Evolutionary conservation across 1,140 invertebrate genomes (phyloP).

Genomic region (Muscidifurax raptorellus): DNA sequence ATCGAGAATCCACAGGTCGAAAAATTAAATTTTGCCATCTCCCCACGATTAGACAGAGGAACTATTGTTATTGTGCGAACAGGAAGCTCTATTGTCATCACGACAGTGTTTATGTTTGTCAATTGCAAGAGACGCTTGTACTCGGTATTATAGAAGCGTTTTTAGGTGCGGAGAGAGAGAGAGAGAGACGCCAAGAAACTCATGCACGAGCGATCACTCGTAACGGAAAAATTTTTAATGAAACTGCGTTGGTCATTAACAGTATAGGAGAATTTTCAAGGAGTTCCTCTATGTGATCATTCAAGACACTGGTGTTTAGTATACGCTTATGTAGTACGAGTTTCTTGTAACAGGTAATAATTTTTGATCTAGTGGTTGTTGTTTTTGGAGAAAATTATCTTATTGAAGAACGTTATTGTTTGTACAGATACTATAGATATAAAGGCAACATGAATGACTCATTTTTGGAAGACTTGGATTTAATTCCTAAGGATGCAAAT

Average conservation of each 20-base stretch:
- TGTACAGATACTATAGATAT: not conserved
- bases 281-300: not conserved
- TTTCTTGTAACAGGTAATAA: not conserved
- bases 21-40: constrained; percentile 18
- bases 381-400: not conserved
- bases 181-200: not conserved
- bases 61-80: not conserved
- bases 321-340: not conserved
- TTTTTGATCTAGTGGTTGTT: not conserved
- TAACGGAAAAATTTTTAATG: constrained; percentile 24
- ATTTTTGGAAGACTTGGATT: constrained; percentile 67
- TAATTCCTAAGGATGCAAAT: constrained; percentile 57
- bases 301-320: not conserved
- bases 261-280: not conserved
- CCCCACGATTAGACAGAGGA: not conserved
- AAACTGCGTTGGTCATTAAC: not conserved
- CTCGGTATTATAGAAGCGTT: not conserved
- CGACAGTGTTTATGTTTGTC: not conserved
- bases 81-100: not conserved
- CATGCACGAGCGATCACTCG: not conserved
- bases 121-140: not conserved
- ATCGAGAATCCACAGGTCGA: constrained; percentile 17
- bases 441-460: constrained; percentile 66
- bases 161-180: not conserved
- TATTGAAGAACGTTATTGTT: not conserved